Percentiles rank a stretch among this genome's conserved stretches.
phyloP scores from a whole-genome alignment of 1,140 invertebrate species.

The Papilio aristodemus region DNA sequence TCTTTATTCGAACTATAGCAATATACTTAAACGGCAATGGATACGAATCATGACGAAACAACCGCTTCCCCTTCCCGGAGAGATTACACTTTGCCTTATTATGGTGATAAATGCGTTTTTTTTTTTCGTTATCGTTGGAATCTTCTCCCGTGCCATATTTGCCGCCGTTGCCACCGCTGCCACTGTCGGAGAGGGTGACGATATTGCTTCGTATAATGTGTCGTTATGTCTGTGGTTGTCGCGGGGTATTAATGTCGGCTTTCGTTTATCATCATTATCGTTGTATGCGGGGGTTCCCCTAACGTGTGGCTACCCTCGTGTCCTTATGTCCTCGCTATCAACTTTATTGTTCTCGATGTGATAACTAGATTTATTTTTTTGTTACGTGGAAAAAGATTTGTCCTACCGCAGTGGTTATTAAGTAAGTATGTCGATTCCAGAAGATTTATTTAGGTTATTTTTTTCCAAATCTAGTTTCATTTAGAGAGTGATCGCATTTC shows the following conservation, averaged over 20 bases:
- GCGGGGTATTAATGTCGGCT: background rate
- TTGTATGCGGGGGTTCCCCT: slow-evolving; percentile 15
- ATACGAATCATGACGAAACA: slow-evolving; percentile 15
- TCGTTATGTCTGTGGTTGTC: slow-evolving; percentile 1
- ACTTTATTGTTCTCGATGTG: slow-evolving; percentile 9
- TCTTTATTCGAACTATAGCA: slow-evolving; percentile 13
- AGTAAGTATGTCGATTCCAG: too few species aligned
- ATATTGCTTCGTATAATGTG: slow-evolving; percentile 14
- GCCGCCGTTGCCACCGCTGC: background rate
- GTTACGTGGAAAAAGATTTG: background rate
- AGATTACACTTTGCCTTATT: slow-evolving; percentile 24
- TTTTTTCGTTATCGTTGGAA: background rate
- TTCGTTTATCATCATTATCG: slow-evolving; percentile 6
- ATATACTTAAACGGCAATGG: slow-evolving; percentile 25
- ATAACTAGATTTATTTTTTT: slow-evolving; percentile 8
- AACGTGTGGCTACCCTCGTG: background rate
- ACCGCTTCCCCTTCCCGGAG: background rate
- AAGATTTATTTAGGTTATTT: too few species aligned
- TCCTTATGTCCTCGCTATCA: background rate
- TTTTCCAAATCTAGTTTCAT: too few species aligned
- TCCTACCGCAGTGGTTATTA: background rate
- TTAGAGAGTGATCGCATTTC: too few species aligned
- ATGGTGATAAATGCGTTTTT: slow-evolving; percentile 32
- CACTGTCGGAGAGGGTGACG: slow-evolving; percentile 3
- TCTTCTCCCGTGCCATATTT: background rate